Evolutionary conservation across 2,888 invertebrate genomes (phyloP), one percentile per base, ranked within the genome.

Genomic region (Petrophora chlorosata): DNA sequence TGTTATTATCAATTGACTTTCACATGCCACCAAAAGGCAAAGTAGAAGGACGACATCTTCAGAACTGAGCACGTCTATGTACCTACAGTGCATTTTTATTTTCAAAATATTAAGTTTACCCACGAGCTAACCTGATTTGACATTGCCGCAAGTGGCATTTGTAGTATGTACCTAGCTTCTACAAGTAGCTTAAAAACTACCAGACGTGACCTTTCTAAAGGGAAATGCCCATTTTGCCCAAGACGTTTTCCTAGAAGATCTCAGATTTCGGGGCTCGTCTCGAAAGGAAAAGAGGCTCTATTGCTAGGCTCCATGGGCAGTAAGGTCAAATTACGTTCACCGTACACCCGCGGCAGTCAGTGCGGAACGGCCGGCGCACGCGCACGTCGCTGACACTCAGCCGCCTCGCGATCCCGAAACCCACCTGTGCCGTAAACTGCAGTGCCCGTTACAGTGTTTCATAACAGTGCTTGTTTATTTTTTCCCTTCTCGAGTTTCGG

Each of bases 251-350:
- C 13, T 35, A 46, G 63, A 70, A 69, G 67, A 69, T 59, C 56
- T 55, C 29, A 54, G 53, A 64, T 74, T 76, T 79, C 64, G 67
- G 66, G 59, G 58, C 66, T 70, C 47, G 56, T 72, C 70, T 74
- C 55, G 65, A 70, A 72, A 74, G 79, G 79, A 76, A 81, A 79
- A 79, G 78, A 82, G 79, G 79, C 71, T 82, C 72, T 76, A 76
- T 73, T 62, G 76, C 82, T 77, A 81, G 79, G 82, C 78, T 79
- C 64, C 63, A 82, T 86, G 78, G 85, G 86, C 79, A 82, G 85
- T 82, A 87, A 88, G 88, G 88, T 85, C 86, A 85, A 60, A 65
- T 74, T 68, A 83, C 87, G 81, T 86, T 87, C 87, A 85, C 86
- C 62, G 63, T 57, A 60, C 65, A 66, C 65, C 54, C 59, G 61